These are phyloP conservation scores for Platygyra sinensis DNA, from an alignment of 64 coral and sea anemone species.

Conservation along the genomic window DNA sequence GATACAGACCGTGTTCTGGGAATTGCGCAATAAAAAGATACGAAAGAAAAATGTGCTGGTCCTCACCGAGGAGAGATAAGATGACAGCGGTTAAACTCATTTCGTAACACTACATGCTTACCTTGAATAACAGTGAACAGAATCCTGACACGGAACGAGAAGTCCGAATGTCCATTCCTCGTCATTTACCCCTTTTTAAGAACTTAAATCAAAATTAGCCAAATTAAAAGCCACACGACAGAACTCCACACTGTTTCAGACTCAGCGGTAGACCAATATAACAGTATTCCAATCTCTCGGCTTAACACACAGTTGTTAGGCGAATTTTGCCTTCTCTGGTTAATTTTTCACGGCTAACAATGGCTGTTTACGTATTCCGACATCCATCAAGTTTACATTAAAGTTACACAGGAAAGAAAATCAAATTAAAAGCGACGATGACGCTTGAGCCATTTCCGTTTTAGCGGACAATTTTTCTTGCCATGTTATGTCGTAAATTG, in stretches of 20 bases:
- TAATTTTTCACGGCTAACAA: neutral
- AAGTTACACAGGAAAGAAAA: neutral
- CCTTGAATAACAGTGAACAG: neutral
- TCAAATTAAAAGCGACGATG: neutral
- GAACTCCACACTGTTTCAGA: neutral
- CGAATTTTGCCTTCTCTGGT: too few relatives aligned
- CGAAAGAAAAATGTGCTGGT: too few relatives aligned
- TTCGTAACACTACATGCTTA: neutral
- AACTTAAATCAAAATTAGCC: neutral
- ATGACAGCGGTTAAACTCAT: too few relatives aligned
- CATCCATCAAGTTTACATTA: neutral
- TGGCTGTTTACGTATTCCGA: neutral
- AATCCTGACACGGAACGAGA: neutral
- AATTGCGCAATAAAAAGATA: too few relatives aligned
- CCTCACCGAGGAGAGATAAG: too few relatives aligned
- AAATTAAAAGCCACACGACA: neutral
- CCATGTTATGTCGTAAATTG: neutral
- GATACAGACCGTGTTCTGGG: too few relatives aligned
- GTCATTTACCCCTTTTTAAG: neutral
- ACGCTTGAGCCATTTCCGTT: conserved; percentile 13
- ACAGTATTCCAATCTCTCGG: too few relatives aligned
- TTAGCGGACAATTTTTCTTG: neutral
- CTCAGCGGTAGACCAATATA: neutral
- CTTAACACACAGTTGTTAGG: too few relatives aligned
- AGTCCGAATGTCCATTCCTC: neutral